phyloP scores from a whole-genome alignment of 1,140 invertebrate species.

The Drosophila parvula region DNA sequence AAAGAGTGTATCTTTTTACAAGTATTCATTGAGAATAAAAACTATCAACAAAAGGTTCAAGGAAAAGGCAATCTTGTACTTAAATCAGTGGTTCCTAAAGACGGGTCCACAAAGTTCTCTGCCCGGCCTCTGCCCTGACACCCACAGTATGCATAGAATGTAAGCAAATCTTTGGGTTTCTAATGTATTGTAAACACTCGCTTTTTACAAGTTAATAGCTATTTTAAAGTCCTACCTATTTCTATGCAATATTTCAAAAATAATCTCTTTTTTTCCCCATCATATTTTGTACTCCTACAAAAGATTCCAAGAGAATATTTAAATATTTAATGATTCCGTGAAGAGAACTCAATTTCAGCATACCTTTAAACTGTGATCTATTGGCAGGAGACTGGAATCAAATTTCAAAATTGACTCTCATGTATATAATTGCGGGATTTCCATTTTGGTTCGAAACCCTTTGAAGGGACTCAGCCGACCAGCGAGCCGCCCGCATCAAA shows the following conservation, averaged over 20 bases:
- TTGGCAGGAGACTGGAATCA: neutral
- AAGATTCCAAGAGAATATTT: neutral
- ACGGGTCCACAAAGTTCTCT: no score
- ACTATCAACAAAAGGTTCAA: neutral
- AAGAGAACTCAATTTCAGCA: neutral
- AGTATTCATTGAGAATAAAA: neutral
- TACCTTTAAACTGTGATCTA: neutral
- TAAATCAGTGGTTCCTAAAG: no score
- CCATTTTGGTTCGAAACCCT: neutral
- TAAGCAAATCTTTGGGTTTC: no score
- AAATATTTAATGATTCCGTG: neutral
- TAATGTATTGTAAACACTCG: no score
- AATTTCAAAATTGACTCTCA: neutral
- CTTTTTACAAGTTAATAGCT: no score
- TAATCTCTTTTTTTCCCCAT: no score
- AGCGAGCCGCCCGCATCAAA: conserved; percentile 27
- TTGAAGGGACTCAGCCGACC: neutral
- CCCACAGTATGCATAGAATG: no score
- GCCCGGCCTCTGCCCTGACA: no score
- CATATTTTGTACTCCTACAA: no score
- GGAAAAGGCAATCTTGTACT: neutral
- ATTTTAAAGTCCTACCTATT: no score
- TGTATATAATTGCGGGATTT: neutral
- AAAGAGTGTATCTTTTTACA: neutral
- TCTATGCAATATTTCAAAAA: no score